Conservation (phyloP, 2,888 invertebrate species). For the Diachrysia chrysitis region DNA sequence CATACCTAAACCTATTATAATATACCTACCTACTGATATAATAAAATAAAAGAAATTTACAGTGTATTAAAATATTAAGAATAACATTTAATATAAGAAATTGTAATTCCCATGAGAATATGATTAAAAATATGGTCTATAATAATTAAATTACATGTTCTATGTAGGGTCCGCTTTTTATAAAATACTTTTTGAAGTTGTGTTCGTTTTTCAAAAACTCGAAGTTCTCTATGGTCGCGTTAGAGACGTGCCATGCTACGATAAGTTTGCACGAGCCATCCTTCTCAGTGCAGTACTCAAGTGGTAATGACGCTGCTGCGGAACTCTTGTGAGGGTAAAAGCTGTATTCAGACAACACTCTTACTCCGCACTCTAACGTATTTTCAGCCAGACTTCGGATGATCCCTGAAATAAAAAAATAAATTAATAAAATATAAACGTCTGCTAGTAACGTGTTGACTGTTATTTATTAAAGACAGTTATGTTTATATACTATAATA, state of each 20-base stretch:
- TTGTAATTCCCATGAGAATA: neutral
- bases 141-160: constrained; percentile 54
- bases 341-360: constrained; percentile 78
- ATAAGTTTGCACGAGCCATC: constrained; percentile 79
- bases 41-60: too few species aligned
- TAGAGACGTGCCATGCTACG: constrained; percentile 82
- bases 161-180: constrained; percentile 64
- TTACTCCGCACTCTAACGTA: constrained; percentile 72
- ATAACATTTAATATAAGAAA: constrained; percentile 7
- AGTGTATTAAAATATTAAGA: neutral
- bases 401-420: constrained; percentile 67
- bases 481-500: too few species aligned
- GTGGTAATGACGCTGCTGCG: constrained; percentile 62
- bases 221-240: constrained; percentile 79
- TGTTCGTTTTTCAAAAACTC: constrained; percentile 79
- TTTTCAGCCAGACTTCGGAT: constrained; percentile 75
- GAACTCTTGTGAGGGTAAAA: constrained; percentile 75
- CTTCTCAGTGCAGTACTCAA: constrained; percentile 79
- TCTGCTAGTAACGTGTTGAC: too few species aligned
- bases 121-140: neutral
- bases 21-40: too few species aligned
- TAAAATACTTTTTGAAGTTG: constrained; percentile 77
- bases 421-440: neutral
- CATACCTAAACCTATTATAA: too few species aligned
- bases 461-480: too few species aligned